A percentile compares a stretch with the other conserved stretches of the same genome.
phyloP scores from a whole-genome alignment of 1,140 invertebrate species.

The Philaenus spumarius region DNA sequence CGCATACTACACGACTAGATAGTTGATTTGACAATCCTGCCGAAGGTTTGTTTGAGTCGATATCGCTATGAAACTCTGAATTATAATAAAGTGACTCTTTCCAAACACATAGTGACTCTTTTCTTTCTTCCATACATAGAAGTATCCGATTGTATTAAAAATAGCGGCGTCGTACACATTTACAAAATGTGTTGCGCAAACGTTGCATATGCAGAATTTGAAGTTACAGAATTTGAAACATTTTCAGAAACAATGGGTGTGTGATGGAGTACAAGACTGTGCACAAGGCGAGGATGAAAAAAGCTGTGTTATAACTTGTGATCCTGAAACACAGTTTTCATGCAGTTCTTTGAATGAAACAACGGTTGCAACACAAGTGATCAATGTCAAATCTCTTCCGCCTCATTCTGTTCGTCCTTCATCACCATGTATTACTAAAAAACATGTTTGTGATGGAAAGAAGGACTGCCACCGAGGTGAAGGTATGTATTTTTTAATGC shows the following conservation, averaged over 20 bases:
- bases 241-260: conserved; percentile 64
- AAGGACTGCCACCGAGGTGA: conserved; percentile 66
- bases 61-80: no score
- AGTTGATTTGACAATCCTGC: no score
- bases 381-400: background rate
- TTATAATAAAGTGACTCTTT: no score
- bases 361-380: background rate
- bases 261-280: conserved; percentile 81
- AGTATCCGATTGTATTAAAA: no score
- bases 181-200: no score
- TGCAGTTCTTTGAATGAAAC: conserved; percentile 39
- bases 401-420: background rate
- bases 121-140: no score
- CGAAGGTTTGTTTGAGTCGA: no score
- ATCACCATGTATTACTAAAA: conserved; percentile 55
- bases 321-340: conserved; percentile 57
- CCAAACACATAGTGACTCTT: no score
- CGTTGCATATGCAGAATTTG: no score
- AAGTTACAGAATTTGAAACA: no score
- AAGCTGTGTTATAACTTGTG: conserved; percentile 61
- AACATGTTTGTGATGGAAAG: conserved; percentile 69
- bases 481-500: conserved; percentile 33
- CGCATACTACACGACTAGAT: no score
- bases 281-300: conserved; percentile 74
- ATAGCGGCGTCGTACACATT: no score